Conservation (phyloP, 1,140 invertebrate genomes). For the Phocides pigmalion region DNA sequence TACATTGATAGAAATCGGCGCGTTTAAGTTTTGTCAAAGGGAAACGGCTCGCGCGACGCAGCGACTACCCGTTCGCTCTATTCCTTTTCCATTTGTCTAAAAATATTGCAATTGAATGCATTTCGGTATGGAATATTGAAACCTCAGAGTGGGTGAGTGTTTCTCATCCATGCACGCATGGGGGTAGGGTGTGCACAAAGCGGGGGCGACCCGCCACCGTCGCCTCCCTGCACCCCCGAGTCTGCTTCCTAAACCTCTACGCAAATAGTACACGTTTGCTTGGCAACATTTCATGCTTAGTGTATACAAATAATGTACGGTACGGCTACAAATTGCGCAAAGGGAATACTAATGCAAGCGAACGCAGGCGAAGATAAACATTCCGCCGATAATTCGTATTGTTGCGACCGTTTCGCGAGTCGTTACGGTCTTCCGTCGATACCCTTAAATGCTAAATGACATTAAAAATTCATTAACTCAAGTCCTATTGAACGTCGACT, state of each 20-base stretch:
- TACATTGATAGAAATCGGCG: slow-evolving; percentile 52
- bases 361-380: slow-evolving; percentile 67
- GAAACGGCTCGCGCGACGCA: slow-evolving; percentile 38
- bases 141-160: slow-evolving; percentile 76
- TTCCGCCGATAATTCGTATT: slow-evolving; percentile 65
- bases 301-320: slow-evolving; percentile 81
- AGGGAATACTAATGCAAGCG: slow-evolving; percentile 77
- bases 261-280: slow-evolving; percentile 81
- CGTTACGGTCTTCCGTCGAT: slow-evolving; percentile 35
- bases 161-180: slow-evolving; percentile 72
- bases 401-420: slow-evolving; percentile 44
- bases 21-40: slow-evolving; percentile 58
- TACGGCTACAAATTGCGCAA: slow-evolving; percentile 75
- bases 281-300: slow-evolving; percentile 83
- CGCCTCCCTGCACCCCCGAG: slow-evolving; percentile 53
- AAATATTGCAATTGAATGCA: slow-evolving; percentile 80
- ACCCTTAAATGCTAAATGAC: slow-evolving; percentile 19
- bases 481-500: slow-evolving; percentile 15
- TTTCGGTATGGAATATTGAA: slow-evolving; percentile 80
- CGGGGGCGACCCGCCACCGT: slow-evolving; percentile 48
- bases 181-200: slow-evolving; percentile 50
- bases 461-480: slow-evolving; percentile 43
- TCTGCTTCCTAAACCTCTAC: slow-evolving; percentile 79
- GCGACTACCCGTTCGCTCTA: slow-evolving; percentile 35
- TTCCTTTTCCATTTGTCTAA: slow-evolving; percentile 71